phyloP scores from a whole-genome alignment of 1,140 invertebrate genomes.

The Drosophila jambulina region DNA sequence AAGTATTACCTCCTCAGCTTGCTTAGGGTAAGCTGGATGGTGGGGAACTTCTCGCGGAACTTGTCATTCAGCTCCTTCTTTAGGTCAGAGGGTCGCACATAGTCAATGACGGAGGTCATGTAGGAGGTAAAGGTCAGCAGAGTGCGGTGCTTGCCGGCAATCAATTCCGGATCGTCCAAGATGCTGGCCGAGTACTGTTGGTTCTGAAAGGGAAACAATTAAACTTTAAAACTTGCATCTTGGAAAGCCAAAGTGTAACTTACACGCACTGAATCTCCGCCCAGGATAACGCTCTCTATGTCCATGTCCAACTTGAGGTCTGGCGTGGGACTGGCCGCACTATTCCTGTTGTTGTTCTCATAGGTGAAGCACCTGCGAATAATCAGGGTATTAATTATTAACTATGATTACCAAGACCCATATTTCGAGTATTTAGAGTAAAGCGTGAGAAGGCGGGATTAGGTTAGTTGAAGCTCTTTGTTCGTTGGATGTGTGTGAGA shows the following conservation, averaged over 20 bases:
- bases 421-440: constrained; percentile 11
- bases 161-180: constrained; percentile 97
- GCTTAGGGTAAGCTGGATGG: constrained; percentile 97
- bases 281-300: constrained; percentile 69
- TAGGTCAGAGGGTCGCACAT: constrained; percentile 97
- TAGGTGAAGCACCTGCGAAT: constrained; percentile 90
- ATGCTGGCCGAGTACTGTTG: constrained; percentile 93
- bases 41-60: constrained; percentile 97
- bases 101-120: constrained; percentile 98
- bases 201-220: constrained; percentile 45
- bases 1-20: constrained; percentile 95
- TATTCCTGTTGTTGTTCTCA: constrained; percentile 88
- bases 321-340: constrained; percentile 78
- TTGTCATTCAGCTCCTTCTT: constrained; percentile 99
- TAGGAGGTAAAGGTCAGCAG: constrained; percentile 97
- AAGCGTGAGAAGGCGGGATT: constrained; percentile 59
- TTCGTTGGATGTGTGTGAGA: constrained; percentile 43
- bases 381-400: neutral
- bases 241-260: neutral
- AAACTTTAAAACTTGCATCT: neutral
- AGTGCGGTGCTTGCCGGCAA: constrained; percentile 97
- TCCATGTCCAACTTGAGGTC: constrained; percentile 83
- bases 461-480: constrained; percentile 72
- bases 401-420: neutral
- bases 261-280: constrained; percentile 57